These are phyloP conservation scores for Dexiosoma caninum DNA, from an alignment of 2,888 invertebrate genomes.

Conservation along the genomic window DNA sequence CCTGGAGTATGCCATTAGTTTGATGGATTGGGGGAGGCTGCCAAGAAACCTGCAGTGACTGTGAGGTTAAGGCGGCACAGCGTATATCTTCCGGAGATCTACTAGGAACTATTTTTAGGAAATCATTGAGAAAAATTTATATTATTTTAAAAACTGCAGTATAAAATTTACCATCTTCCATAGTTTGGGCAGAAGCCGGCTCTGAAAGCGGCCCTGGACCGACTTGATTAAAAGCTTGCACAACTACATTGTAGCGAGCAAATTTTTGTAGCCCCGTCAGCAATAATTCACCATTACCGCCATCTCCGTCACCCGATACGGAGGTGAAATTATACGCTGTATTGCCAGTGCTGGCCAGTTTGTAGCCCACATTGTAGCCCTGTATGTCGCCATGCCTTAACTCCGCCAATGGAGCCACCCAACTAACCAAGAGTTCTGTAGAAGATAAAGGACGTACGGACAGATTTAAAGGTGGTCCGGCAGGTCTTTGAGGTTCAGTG, in stretches of 20 bases:
- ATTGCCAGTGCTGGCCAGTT: conserved; percentile 78
- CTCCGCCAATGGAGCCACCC: conserved; percentile 85
- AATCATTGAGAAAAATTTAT: background rate
- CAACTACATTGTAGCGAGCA: conserved; percentile 83
- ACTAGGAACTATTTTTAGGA: conserved; percentile 82
- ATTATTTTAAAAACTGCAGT: background rate
- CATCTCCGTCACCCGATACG: conserved; percentile 84
- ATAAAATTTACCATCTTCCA: conserved; percentile 83
- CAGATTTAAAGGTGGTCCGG: conserved; percentile 84
- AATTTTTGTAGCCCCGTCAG: conserved; percentile 83
- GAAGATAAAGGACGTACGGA: conserved; percentile 85
- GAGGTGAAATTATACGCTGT: conserved; percentile 83
- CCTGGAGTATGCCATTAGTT: conserved; percentile 87
- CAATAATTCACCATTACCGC: conserved; percentile 82
- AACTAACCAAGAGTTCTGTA: conserved; percentile 85
- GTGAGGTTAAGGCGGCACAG: conserved; percentile 86
- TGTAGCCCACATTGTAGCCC: conserved; percentile 84
- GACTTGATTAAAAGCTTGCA: conserved; percentile 86
- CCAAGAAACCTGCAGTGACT: conserved; percentile 88
- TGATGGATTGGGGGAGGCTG: conserved; percentile 86
- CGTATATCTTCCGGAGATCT: conserved; percentile 87
- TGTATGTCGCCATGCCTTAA: conserved; percentile 86
- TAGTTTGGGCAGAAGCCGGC: conserved; percentile 83
- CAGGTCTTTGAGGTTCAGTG: conserved; percentile 85
- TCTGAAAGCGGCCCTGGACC: conserved; percentile 86